These are phyloP conservation scores for Artemia franciscana DNA, from an alignment of 1,140 invertebrate species.

Conservation along the genomic window DNA sequence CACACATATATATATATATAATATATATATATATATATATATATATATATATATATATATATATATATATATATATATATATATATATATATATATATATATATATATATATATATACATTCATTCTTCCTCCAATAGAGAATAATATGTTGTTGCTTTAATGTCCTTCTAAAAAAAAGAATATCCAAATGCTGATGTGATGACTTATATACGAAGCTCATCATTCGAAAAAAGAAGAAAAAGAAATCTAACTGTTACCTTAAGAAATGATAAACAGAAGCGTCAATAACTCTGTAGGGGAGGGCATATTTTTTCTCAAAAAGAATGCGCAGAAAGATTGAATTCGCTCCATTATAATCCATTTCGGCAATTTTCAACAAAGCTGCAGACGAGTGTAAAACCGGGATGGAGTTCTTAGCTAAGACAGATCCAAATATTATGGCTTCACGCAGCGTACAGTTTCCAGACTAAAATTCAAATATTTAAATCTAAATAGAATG, in stretches of 20 bases:
- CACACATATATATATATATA: too few relatives aligned
- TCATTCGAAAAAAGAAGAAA: conserved; percentile 5
- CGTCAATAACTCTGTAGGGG: conserved; percentile 84
- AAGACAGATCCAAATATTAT: conserved; percentile 82
- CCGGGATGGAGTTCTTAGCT: conserved; percentile 72
- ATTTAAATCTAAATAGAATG: too few relatives aligned
- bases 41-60: too few relatives aligned
- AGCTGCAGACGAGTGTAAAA: conserved; percentile 86
- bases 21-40: too few relatives aligned
- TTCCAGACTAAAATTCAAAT: conserved; percentile 53
- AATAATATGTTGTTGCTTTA: too few relatives aligned
- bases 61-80: too few relatives aligned
- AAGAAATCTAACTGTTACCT: conserved; percentile 29
- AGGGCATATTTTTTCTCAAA: conserved; percentile 96
- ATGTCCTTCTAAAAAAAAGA: too few relatives aligned
- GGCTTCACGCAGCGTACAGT: conserved; percentile 82
- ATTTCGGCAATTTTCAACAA: conserved; percentile 90
- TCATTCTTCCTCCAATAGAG: too few relatives aligned
- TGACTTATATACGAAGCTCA: conserved; percentile 9
- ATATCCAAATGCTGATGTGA: too few relatives aligned
- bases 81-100: too few relatives aligned
- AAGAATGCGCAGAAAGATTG: conserved; percentile 78
- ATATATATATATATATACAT: conserved; percentile 2
- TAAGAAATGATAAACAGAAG: conserved; percentile 83
- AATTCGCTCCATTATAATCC: conserved; percentile 92